Evolutionary conservation across 64 coral and sea anemone genomes (phyloP).

Genomic region (Exaiptasia diaphana): DNA sequence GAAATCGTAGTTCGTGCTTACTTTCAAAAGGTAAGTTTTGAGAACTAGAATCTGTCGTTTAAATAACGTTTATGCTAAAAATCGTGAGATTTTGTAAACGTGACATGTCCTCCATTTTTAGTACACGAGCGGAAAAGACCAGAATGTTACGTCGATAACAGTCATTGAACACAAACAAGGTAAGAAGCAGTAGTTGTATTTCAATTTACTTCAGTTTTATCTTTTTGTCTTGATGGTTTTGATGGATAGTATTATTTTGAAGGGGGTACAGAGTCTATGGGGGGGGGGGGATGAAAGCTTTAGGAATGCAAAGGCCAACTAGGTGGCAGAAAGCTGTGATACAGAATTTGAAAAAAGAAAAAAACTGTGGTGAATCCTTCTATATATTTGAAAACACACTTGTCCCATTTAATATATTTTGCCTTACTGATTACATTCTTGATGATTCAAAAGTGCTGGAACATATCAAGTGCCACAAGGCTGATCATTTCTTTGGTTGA

Average conservation of each 20-base stretch:
- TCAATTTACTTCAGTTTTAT: not conserved
- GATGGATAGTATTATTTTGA: not conserved
- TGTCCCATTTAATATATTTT: no score
- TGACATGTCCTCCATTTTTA: not conserved
- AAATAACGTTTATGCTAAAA: no score
- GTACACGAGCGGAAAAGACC: slow-evolving; percentile 68
- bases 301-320: not conserved
- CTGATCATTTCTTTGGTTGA: no score
- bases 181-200: not conserved
- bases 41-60: no score
- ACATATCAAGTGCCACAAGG: no score
- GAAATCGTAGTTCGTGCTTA: slow-evolving; percentile 79
- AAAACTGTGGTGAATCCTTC: no score
- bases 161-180: slow-evolving; percentile 72
- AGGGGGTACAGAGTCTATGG: not conserved
- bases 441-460: no score
- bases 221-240: not conserved
- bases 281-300: not conserved
- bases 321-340: not conserved
- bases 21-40: slow-evolving; percentile 71
- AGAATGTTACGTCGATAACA: slow-evolving; percentile 73
- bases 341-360: no score
- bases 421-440: no score
- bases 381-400: no score
- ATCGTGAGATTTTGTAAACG: no score